Evolutionary conservation across 2,113 vertebrate species (phyloP).

Genomic region (Oceanites oceanicus): DNA sequence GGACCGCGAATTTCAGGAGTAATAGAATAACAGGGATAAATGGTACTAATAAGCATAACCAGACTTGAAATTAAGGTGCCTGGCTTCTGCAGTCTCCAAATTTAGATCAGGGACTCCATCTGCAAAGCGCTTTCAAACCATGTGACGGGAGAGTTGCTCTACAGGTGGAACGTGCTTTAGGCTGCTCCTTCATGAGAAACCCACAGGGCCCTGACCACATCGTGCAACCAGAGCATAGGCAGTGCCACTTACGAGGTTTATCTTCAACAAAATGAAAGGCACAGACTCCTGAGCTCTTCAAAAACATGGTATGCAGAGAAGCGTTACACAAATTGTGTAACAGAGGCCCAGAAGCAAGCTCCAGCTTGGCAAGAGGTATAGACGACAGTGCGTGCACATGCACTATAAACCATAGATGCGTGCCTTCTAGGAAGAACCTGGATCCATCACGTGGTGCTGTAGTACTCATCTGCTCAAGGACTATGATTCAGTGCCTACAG

Average conservation of each 20-base stretch:
- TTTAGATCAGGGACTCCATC: neutral
- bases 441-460: neutral
- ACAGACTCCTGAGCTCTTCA: neutral
- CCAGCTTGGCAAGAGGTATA: neutral
- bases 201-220: neutral
- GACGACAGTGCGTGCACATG: rapidly evolving
- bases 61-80: neutral
- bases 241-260: rapidly evolving
- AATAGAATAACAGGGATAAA: neutral
- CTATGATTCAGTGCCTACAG: neutral
- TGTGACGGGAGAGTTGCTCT: neutral
- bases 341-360: neutral
- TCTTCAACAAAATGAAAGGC: neutral
- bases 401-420: rapidly evolving
- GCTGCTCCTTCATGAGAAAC: neutral
- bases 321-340: rapidly evolving
- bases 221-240: rapidly evolving
- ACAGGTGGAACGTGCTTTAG: neutral
- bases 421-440: neutral
- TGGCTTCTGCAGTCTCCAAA: neutral
- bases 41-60: neutral
- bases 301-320: rapidly evolving
- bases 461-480: neutral
- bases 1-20: neutral
- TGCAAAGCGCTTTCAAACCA: neutral